phyloP scores from a whole-genome alignment of 2,797 vertebrate genomes.

The Erpetoichthys calabaricus region DNA sequence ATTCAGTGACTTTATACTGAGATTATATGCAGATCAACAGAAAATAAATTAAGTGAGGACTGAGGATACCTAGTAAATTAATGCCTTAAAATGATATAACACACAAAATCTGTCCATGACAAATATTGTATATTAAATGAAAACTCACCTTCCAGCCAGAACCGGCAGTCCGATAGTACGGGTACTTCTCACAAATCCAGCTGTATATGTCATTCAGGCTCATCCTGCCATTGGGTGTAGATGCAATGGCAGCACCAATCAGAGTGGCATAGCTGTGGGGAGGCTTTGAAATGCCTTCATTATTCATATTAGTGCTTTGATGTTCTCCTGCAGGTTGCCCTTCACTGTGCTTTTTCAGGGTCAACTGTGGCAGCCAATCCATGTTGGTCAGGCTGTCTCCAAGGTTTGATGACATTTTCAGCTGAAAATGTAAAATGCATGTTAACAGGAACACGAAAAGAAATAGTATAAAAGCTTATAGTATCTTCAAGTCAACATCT shows the following conservation, averaged over 20 bases:
- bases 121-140: not conserved
- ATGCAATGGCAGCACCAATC: slow-evolving; percentile 87
- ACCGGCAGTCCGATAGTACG: slow-evolving; percentile 82
- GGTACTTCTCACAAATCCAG: slow-evolving; percentile 94
- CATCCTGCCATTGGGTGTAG: slow-evolving; percentile 78
- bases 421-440: slow-evolving; percentile 8
- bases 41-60: too few relatives aligned
- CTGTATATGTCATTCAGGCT: slow-evolving; percentile 95
- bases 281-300: slow-evolving; percentile 68
- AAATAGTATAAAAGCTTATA: too few relatives aligned
- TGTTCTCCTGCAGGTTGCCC: slow-evolving; percentile 60
- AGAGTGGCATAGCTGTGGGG: slow-evolving; percentile 93
- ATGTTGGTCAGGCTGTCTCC: slow-evolving; percentile 93
- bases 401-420: slow-evolving; percentile 77
- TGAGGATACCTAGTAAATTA: too few relatives aligned
- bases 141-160: slow-evolving; percentile 88
- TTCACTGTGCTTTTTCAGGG: slow-evolving; percentile 71
- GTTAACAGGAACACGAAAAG: too few relatives aligned
- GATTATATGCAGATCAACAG: too few relatives aligned
- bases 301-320: slow-evolving; percentile 55
- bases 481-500: too few relatives aligned
- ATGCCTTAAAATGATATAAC: not conserved
- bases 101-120: not conserved
- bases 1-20: too few relatives aligned
- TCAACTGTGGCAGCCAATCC: slow-evolving; percentile 93